Percentiles rank a stretch among this genome's conserved stretches.
Evolutionary conservation across 2,113 vertebrate genomes (phyloP).

Genomic region (Dermatemys mawii): DNA sequence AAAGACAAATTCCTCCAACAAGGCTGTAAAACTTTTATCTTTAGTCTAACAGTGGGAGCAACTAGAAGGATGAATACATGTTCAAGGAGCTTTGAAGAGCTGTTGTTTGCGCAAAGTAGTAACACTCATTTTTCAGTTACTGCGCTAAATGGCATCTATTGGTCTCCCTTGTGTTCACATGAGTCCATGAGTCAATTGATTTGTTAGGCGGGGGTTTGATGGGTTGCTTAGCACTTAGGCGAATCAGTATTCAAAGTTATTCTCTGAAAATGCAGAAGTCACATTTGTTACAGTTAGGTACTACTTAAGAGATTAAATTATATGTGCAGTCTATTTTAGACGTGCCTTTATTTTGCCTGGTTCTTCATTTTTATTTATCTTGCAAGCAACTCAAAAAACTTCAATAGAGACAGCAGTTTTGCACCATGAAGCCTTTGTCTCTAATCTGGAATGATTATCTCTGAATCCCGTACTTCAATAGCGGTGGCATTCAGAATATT

Average conservation of each 20-base stretch:
- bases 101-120: not conserved
- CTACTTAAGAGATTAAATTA: not conserved
- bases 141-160: not conserved
- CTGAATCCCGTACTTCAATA: constrained; percentile 10
- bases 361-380: not conserved
- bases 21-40: not conserved
- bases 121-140: not conserved
- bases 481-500: constrained; percentile 2
- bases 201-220: not conserved
- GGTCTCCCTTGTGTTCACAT: rapidly evolving
- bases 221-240: rapidly evolving
- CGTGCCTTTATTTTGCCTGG: not conserved
- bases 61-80: not conserved
- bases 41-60: not conserved
- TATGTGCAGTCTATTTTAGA: not conserved
- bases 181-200: not conserved
- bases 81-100: constrained; percentile 1
- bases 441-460: not conserved
- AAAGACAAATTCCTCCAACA: not conserved
- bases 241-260: not conserved
- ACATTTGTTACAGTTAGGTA: not conserved
- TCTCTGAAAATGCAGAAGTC: not conserved
- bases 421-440: constrained; percentile 33
- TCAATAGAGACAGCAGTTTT: not conserved
- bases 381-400: not conserved